A percentile compares a stretch with the other conserved stretches of the same genome.
Evolutionary conservation across 1,140 invertebrate genomes (phyloP).

Genomic region (Sogatella furcifera): DNA sequence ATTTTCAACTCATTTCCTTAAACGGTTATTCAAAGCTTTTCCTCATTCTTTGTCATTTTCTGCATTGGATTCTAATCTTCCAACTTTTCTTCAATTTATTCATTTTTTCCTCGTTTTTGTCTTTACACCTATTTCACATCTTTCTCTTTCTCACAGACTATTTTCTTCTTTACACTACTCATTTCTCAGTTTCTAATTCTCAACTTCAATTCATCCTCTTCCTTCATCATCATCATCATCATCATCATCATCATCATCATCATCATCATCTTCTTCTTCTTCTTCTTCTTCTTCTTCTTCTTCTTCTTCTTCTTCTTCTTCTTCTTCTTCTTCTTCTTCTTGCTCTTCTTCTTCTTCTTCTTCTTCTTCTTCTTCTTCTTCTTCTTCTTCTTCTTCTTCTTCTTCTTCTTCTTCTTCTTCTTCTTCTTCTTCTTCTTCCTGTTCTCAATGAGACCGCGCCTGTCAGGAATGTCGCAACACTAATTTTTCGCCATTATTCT

Average conservation of each 20-base stretch:
- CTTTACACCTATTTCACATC: too few relatives aligned
- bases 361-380: not conserved
- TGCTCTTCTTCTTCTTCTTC: not conserved
- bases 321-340: not conserved
- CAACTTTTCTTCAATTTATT: not conserved
- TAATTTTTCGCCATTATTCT: too few relatives aligned
- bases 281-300: not conserved
- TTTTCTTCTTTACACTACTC: too few relatives aligned
- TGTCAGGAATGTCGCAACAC: too few relatives aligned
- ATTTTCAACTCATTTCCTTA: too few relatives aligned
- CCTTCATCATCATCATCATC: not conserved
- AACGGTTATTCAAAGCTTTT: too few relatives aligned
- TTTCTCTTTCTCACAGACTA: too few relatives aligned
- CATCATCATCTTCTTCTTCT: too few relatives aligned
- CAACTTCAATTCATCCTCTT: not conserved
- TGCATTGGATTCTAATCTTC: not conserved
- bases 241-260: not conserved
- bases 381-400: not conserved
- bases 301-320: not conserved
- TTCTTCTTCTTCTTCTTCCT: not conserved
- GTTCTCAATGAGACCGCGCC: not conserved
- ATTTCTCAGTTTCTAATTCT: too few relatives aligned
- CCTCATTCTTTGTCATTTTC: not conserved
- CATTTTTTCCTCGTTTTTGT: not conserved
- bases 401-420: not conserved